These are phyloP conservation scores for Phengaris alcon DNA, from an alignment of 2,888 invertebrate genomes.

Conservation along the genomic window DNA sequence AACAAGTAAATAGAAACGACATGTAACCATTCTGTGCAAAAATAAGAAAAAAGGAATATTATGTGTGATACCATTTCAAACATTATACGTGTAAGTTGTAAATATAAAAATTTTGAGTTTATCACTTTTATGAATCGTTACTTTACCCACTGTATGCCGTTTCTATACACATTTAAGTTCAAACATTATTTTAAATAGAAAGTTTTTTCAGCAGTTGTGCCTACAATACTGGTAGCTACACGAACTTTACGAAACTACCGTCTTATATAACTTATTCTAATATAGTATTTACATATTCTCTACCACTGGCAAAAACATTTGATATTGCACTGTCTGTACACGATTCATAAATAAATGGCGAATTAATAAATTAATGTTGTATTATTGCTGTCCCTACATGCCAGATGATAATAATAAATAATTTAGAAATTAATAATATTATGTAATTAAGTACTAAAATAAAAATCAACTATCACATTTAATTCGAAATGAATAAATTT, in stretches of 20 bases:
- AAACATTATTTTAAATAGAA: background rate
- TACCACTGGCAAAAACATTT: conserved; percentile 48
- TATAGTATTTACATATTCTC: conserved; percentile 54
- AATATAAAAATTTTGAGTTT: background rate
- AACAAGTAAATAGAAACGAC: conserved; percentile 6
- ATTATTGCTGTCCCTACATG: conserved; percentile 34
- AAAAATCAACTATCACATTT: conserved; percentile 78
- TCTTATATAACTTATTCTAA: conserved; percentile 47
- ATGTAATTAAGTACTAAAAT: conserved; percentile 72
- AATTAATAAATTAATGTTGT: conserved; percentile 32
- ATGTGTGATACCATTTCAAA: background rate
- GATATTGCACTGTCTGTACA: conserved; percentile 45
- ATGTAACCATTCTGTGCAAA: background rate
- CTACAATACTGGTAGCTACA: conserved; percentile 21
- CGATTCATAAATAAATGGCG: conserved; percentile 35
- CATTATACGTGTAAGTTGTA: background rate
- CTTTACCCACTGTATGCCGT: background rate
- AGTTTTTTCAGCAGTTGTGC: background rate
- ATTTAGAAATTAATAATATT: conserved; percentile 51
- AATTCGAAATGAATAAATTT: conserved; percentile 66
- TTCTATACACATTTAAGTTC: background rate
- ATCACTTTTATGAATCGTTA: background rate
- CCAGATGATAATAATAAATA: conserved; percentile 67
- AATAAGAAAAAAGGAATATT: background rate
- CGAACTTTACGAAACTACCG: conserved; percentile 49